These are phyloP conservation scores for Drosophila setosimentum DNA, from an alignment of 2,888 invertebrate species.

Conservation along the genomic window DNA sequence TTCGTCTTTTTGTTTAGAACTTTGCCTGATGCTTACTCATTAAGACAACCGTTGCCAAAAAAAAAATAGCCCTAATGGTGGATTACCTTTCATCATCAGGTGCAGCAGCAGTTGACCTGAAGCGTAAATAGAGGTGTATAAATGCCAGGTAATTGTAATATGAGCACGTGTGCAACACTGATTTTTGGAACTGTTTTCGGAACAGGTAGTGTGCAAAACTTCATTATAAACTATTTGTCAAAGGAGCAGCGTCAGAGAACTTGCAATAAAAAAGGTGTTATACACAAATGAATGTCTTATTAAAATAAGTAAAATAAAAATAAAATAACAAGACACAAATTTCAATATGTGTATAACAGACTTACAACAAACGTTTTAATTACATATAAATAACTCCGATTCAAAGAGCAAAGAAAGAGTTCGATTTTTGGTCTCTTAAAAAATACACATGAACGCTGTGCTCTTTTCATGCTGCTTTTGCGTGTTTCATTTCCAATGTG, in stretches of 20 bases:
- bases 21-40: background rate
- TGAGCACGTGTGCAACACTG: slow-evolving; percentile 30
- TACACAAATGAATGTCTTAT: background rate
- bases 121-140: slow-evolving; percentile 1
- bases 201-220: slow-evolving; percentile 11
- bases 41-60: background rate
- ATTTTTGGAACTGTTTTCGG: slow-evolving; percentile 17
- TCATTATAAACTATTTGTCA: slow-evolving; percentile 3
- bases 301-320: too few relatives aligned
- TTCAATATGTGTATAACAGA: background rate
- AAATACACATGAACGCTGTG: too few relatives aligned
- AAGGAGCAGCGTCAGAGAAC: slow-evolving; percentile 5
- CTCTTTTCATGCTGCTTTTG: slow-evolving; percentile 15
- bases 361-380: background rate
- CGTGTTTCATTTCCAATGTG: slow-evolving; percentile 56
- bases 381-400: background rate
- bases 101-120: slow-evolving; percentile 24
- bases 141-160: slow-evolving; percentile 12
- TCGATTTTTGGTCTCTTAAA: slow-evolving; percentile 27
- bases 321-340: background rate
- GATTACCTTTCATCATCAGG: slow-evolving; percentile 28
- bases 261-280: background rate
- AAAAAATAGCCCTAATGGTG: background rate
- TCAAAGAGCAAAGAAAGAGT: slow-evolving; percentile 19
- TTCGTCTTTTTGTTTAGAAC: background rate